Evolutionary conservation across 2,888 invertebrate genomes (phyloP), one percentile per base, ranked within the genome.

Genomic region (Horisme vitalbata): DNA sequence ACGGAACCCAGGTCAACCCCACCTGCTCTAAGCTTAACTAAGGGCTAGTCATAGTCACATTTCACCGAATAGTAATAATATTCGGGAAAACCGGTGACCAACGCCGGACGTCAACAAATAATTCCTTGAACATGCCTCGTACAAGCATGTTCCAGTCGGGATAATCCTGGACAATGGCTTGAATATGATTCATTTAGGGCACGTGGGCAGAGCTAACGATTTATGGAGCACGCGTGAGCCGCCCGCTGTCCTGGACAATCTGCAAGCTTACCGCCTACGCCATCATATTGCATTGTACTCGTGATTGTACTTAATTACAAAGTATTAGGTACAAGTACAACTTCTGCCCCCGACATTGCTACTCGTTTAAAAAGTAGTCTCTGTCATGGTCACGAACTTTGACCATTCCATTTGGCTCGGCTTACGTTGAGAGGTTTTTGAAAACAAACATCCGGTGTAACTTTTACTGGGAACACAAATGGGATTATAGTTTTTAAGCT

Each of bases 141-240:
- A 32, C 35, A 12, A 35, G 38, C 47, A 37, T 41, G 34, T 38
- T 30, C 28, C 28, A 38, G 38, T 37, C 32, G 23, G 38, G 27
- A 39, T 55, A 47, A 52, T 48, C 58, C 55, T 30, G 48, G 35
- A 52, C 58, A 56, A 49, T 49, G 48, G 47, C 36, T 52, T 54
- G 51, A 55, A 54, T 55, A 53, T 57, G 52, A 60, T 54, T 57
- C 56, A 56, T 58, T 49, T 46, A 45, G 43, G 41, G 45, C 45
- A 55, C 56, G 59, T 61, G 57, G 63, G 65, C 58, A 55, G 58
- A 61, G 59, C 57, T 56, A 55, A 61, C 60, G 68, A 72, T 75
- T 75, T 73, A 72, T 68, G 67, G 56, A 53, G 54, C 57, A 55
- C 59, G 52, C 54, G 55, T 38, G 35, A 38, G 35, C 39, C 43